Evolutionary conservation across 2,888 invertebrate genomes (phyloP), one percentile per base, ranked within the genome.

Genomic region (Eupithecia insigniata): DNA sequence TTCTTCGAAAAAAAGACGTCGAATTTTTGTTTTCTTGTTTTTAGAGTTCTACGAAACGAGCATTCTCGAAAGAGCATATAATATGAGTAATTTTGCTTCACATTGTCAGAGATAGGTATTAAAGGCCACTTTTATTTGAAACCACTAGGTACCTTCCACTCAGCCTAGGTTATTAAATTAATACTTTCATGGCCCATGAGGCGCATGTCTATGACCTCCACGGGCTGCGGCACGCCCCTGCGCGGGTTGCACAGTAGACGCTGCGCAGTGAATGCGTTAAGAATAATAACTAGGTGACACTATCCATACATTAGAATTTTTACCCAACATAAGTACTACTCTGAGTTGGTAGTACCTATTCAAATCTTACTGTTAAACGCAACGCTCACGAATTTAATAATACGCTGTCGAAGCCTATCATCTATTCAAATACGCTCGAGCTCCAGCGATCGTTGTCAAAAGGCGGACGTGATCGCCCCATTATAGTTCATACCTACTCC

Each of bases 401-500:
- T 8, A 62, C n/a, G n/a, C 61, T 62, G 61, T 62, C 61, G 55
- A 14, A 55, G 22, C 26, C 12, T 14, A 60, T 43, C 28, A 64
- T 62, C 32, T 62, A 32, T n/a, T 32, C n/a, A 62, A 32, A 32
- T 67, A 55, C 60, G 30, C 12, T 39, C 22, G 22, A 36, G 36
- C 64, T 60, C 30, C 2, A 22, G 34, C 64, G 36, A 64, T 34
- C 34, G 26, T 34, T 39, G 36, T 36, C 64, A 36, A 64, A 62
- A 64, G 64, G 34, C 34, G 14, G 64, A 64, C 64, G 30, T 69
- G 69, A 64, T 51, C 26, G 60, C 22, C 22, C 39, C 58, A 39
- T 43, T 60, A 66, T 58, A 66, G 71, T 67, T 67, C 36, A 67
- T 70, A 46, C n/a, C n/a, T n/a, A n/a, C 61, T 69, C 62, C 51